Base-by-base conservation (phyloP, 2,888 invertebrate species). In the Dicroscelio sp. region DNA sequence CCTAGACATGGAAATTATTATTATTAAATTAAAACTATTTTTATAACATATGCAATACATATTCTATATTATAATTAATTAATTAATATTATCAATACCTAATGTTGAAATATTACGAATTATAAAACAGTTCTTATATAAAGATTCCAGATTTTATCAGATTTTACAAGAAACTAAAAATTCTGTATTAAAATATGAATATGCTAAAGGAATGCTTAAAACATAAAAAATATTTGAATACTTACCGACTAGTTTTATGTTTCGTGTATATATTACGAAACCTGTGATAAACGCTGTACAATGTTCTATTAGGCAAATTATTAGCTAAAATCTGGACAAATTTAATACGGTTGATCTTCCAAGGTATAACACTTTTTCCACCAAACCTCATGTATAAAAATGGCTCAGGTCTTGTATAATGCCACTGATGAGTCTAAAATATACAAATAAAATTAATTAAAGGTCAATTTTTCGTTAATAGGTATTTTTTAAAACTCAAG, bases 261-360 rank as follows among this genome's bases (percentile, higher is more conserved):
- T 83, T 25, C 4, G 91, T 52, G 75, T 93, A 94, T 17, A 96
- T 82, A 78, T 92, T 94, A 90, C 92, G 94, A 88, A 96, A 96
- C 92, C 96, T 94, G 25, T 95, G 94, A 87, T 95, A 96, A 65
- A 96, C 95, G 82, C 96, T 96, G 67, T 96, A 96, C n/a, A 96
- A 89, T 20, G 95, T 95, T 90, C 96, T 93, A 31, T 95, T 60
- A 33, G 94, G 94, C 52, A 96, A 92, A 4, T 94, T 95, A 88
- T 95, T 88, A 0, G 96, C 96, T 88, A 96, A 88, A 91, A 96
- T 96, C 73, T 96, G 96, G 14, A 95, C 95, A 92, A 96, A 96
- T 69, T 93, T 96, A 23, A 87, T 92, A 85, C 96, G 94, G 48
- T 96, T 92, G 0, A 12, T 65, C 31, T 86, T 75, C 43, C 82